phyloP scores from a whole-genome alignment of 2,113 vertebrate genomes.

The Cinclus cinclus region DNA sequence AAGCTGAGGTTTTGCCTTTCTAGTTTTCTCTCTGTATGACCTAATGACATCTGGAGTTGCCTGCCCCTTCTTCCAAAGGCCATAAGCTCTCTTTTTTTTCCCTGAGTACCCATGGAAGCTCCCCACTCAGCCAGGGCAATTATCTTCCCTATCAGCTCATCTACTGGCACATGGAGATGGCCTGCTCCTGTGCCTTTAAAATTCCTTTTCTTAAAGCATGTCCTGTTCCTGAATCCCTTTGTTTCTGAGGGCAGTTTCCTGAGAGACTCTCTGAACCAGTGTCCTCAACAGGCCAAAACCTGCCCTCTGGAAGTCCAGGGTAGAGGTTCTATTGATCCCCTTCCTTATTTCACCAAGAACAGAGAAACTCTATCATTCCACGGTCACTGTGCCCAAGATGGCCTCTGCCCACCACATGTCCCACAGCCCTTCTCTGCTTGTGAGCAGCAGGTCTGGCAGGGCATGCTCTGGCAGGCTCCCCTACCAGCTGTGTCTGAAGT shows the following conservation, averaged over 20 bases:
- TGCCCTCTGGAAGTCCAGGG: background rate
- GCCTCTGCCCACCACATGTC: background rate
- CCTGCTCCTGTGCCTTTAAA: background rate
- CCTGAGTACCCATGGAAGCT: background rate
- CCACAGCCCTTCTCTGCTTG: background rate
- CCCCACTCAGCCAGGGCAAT: background rate
- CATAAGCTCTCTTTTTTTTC: background rate
- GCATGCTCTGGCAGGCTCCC: background rate
- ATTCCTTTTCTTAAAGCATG: background rate
- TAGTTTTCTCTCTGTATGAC: background rate
- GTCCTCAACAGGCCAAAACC: background rate
- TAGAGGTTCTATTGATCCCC: background rate
- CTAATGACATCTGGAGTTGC: background rate
- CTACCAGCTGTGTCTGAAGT: background rate
- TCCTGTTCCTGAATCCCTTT: background rate
- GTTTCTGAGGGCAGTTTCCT: background rate
- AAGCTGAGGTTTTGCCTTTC: background rate
- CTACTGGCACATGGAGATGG: background rate
- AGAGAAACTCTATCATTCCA: background rate
- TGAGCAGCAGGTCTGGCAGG: background rate
- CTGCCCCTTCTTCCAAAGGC: background rate
- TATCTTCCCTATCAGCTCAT: background rate
- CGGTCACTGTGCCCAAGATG: no score
- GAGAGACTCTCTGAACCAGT: background rate
- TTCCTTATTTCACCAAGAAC: background rate